These are phyloP conservation scores for Melinaea marsaeus DNA, from an alignment of 2,888 invertebrate genomes.

Conservation along the genomic window DNA sequence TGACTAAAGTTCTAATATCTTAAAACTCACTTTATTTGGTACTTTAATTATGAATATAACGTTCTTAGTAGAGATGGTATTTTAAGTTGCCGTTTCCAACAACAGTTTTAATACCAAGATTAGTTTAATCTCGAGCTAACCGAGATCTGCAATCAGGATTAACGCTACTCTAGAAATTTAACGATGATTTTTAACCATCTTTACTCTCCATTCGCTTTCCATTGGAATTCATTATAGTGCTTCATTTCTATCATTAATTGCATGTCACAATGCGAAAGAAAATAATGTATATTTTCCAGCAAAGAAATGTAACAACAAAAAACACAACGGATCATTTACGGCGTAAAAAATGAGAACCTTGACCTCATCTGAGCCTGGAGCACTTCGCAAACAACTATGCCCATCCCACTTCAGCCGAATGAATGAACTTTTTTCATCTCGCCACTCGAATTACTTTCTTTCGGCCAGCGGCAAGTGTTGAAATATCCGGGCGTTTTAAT, in stretches of 20 bases:
- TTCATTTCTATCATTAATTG: no score
- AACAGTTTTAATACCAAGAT: conserved; percentile 46
- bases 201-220: not conserved
- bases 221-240: no score
- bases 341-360: conserved; percentile 26
- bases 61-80: not conserved
- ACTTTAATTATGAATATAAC: not conserved
- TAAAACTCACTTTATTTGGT: no score
- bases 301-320: conserved; percentile 10
- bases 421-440: conserved; percentile 40
- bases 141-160: conserved; percentile 7
- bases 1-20: no score
- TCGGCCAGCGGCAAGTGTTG: conserved; percentile 31
- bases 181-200: conserved; percentile 25
- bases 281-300: no score
- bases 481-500: conserved; percentile 32
- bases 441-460: conserved; percentile 36
- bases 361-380: conserved; percentile 23
- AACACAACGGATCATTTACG: conserved; percentile 21
- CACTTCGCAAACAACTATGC: conserved; percentile 24
- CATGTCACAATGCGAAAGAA: not conserved
- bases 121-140: conserved; percentile 34
- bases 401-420: conserved; percentile 25
- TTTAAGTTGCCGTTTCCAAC: conserved; percentile 29
- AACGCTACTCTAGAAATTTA: not conserved